Conservation (phyloP, 2,113 vertebrate species). For the Drymodes brunneopygia region DNA sequence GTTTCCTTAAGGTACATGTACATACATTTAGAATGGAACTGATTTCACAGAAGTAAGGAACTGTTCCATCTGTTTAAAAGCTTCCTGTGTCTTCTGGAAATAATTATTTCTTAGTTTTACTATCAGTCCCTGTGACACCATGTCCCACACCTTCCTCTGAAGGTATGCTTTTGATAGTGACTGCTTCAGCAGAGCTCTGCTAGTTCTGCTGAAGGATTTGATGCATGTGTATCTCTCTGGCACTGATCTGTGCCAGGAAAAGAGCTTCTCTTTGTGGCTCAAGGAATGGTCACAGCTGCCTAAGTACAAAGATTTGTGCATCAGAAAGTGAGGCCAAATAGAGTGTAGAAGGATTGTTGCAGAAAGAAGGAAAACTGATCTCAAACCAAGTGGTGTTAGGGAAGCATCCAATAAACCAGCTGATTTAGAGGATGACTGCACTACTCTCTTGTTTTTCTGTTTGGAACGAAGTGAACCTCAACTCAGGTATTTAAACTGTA, state of each 20-base stretch:
- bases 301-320: neutral
- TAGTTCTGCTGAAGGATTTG: neutral
- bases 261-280: neutral
- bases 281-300: neutral
- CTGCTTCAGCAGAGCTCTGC: neutral
- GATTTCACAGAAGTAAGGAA: neutral
- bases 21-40: neutral
- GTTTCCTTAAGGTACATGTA: neutral
- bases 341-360: neutral
- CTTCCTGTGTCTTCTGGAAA: neutral
- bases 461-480: neutral
- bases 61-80: neutral
- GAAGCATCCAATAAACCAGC: neutral
- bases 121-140: neutral
- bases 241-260: neutral
- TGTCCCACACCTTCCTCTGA: neutral
- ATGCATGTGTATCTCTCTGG: accelerated
- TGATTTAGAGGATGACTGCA: neutral
- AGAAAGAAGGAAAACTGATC: neutral
- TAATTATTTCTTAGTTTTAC: neutral
- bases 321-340: neutral
- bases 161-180: neutral
- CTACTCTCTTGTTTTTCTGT: neutral
- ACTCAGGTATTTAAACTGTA: neutral
- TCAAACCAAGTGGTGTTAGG: neutral